Base-by-base conservation (phyloP, 2,113 vertebrate genomes). In the Xenopus borealis region DNA sequence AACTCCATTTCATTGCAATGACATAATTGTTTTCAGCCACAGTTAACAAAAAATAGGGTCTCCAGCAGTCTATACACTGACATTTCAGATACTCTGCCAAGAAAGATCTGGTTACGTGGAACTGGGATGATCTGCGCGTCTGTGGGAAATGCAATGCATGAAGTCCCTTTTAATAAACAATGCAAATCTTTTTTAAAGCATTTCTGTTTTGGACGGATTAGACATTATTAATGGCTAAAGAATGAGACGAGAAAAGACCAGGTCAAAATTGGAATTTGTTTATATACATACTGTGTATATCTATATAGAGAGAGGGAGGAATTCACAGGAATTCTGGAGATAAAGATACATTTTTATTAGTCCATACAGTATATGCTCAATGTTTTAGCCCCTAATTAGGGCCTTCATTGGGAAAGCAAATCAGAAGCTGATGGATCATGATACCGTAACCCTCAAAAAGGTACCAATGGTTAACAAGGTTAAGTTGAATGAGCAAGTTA, bases 1-100 rank as follows among this genome's bases (percentile, higher is more conserved):
- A 77, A 64, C 13, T 11, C 57, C 66, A 70, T 53, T 69, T 40
- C 46, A 70, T 62, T 69, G 19, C 18, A 61, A 64, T 77, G 74
- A 77, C 74, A 63, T 77, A 8, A 77, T 70, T 64, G 74, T 69
- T 77, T 70, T 77, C 59, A 55, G 68, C 74, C 47, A 13, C 59
- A n/a, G 66, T 20, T 50, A 3, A 27, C 23, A 27, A 27, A 40
- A 33, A 44, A 45, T 40, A 40, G 8, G 33, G 33, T n/a, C 19
- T 19, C 61, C 65, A 62, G 19, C 55, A 33, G 30, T 45, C 50
- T 33, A 53, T 69, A 67, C 45, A 47, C 53, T 64, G 40, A 30
- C 53, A 70, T 70, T 77, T 69, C 47, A 55, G 45, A 70, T 62
- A 20, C 62, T n/a, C 23, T 17, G 58, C 66, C 73, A 58, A 64